A percentile compares a stretch with the other conserved stretches of the same genome.
phyloP scores from a whole-genome alignment of 2,113 vertebrate genomes.

The Nettapus auritus region DNA sequence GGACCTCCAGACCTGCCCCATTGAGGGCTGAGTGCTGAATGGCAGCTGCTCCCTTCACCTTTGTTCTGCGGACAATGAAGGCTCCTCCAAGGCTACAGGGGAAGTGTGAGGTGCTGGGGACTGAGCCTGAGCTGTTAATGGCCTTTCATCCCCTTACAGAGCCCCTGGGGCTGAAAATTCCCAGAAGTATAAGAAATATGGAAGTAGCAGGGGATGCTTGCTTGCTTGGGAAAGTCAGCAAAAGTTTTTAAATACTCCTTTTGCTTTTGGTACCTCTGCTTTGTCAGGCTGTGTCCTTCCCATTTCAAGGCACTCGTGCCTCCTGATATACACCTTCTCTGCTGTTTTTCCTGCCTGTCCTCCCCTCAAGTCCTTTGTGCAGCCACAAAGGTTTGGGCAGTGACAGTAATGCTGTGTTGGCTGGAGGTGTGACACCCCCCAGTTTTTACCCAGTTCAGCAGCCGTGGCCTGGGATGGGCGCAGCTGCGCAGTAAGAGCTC shows the following conservation, averaged over 20 bases:
- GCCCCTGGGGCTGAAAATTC: neutral
- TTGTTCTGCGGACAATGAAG: neutral
- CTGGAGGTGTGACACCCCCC: neutral
- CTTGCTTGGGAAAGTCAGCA: accelerated
- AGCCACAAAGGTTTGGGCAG: neutral
- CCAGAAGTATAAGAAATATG: neutral
- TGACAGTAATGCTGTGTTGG: neutral
- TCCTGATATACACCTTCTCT: neutral
- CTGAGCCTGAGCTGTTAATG: neutral
- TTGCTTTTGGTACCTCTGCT: neutral
- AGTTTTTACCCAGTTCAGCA: neutral
- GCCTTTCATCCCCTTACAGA: neutral
- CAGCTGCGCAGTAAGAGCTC: neutral
- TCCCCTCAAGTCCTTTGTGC: neutral
- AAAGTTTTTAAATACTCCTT: neutral
- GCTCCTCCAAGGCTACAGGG: neutral
- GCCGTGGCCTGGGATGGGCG: neutral
- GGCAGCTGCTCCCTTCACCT: neutral
- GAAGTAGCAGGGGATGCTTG: neutral
- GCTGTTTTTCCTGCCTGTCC: neutral
- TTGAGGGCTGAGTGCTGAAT: neutral
- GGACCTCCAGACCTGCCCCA: neutral
- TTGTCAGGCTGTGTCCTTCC: neutral
- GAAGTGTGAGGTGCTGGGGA: neutral
- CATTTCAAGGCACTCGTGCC: accelerated